Percentiles rank a stretch among this genome's conserved stretches.
Conservation (phyloP, 1,140 invertebrate species). For the Hypsibius dujardini region DNA sequence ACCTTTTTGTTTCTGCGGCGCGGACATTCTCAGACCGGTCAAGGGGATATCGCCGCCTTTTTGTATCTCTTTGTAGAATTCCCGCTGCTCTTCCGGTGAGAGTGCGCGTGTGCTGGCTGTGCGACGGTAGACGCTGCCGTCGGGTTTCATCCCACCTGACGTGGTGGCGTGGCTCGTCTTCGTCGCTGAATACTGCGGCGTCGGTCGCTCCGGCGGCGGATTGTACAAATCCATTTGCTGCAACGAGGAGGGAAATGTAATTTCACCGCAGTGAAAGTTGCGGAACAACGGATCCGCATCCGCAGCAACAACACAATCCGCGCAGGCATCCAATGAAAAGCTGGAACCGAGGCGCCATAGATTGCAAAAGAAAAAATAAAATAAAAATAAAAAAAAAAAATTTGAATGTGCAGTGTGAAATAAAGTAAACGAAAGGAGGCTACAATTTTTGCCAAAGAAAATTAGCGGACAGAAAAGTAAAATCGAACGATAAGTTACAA, state of each 20-base stretch:
- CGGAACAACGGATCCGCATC: too few relatives aligned
- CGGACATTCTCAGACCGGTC: conserved; percentile 63
- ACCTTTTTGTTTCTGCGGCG: conserved; percentile 68
- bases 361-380: too few relatives aligned
- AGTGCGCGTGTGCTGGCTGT: conserved; percentile 38
- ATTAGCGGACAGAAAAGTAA: too few relatives aligned
- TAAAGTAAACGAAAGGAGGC: too few relatives aligned
- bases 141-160: not conserved
- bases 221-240: conserved; percentile 28
- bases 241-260: not conserved
- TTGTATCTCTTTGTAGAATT: conserved; percentile 64
- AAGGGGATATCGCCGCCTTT: conserved; percentile 76
- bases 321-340: too few relatives aligned
- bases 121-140: conserved; percentile 30
- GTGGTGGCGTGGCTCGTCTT: not conserved
- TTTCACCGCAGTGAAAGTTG: too few relatives aligned
- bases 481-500: too few relatives aligned
- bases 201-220: conserved; percentile 30
- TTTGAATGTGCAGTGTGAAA: too few relatives aligned
- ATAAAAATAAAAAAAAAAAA: too few relatives aligned
- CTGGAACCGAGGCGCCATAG: too few relatives aligned
- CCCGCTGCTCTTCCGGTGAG: conserved; percentile 56
- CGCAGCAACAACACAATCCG: too few relatives aligned
- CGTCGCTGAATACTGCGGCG: conserved; percentile 18
- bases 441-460: too few relatives aligned